A percentile compares a stretch with the other conserved stretches of the same genome.
Evolutionary conservation across 2,797 vertebrate species (phyloP).

Genomic region (Cygnus olor): DNA sequence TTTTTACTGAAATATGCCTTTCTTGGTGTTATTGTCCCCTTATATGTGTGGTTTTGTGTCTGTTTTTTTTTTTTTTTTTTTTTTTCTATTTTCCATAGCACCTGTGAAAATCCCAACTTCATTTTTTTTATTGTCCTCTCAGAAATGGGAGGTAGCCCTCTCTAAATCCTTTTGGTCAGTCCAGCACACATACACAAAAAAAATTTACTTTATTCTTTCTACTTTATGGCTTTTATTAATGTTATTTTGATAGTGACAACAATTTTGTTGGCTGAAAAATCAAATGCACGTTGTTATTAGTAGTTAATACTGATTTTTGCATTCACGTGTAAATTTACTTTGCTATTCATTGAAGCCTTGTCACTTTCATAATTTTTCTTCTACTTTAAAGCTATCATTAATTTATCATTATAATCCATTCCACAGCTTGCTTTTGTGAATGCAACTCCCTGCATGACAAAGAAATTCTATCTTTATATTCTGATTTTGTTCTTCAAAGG

Average conservation of each 20-base stretch:
- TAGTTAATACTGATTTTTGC: conserved; percentile 35
- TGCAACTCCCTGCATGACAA: conserved; percentile 4
- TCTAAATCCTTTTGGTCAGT: conserved; percentile 9
- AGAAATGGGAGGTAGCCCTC: neutral
- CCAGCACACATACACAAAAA: neutral
- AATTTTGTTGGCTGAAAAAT: conserved; percentile 34
- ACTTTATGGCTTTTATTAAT: conserved; percentile 22
- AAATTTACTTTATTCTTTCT: conserved; percentile 17
- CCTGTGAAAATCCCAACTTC: neutral
- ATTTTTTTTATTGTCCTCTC: neutral
- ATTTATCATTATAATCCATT: conserved; percentile 64
- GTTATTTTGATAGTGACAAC: conserved; percentile 40
- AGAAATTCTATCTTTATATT: conserved; percentile 31
- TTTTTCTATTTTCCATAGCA: neutral
- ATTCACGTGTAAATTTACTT: conserved; percentile 52
- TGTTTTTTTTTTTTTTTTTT: neutral
- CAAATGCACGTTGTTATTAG: conserved; percentile 19
- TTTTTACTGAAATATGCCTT: neutral
- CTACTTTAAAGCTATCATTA: conserved; percentile 64
- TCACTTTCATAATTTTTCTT: conserved; percentile 62
- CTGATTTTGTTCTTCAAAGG: conserved; percentile 5
- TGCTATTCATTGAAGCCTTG: conserved; percentile 36
- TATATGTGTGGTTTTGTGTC: neutral
- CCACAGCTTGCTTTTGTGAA: conserved; percentile 47
- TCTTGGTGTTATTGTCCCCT: neutral